phyloP scores from a whole-genome alignment of 2,797 vertebrate species.

The Orestias chungarensis region DNA sequence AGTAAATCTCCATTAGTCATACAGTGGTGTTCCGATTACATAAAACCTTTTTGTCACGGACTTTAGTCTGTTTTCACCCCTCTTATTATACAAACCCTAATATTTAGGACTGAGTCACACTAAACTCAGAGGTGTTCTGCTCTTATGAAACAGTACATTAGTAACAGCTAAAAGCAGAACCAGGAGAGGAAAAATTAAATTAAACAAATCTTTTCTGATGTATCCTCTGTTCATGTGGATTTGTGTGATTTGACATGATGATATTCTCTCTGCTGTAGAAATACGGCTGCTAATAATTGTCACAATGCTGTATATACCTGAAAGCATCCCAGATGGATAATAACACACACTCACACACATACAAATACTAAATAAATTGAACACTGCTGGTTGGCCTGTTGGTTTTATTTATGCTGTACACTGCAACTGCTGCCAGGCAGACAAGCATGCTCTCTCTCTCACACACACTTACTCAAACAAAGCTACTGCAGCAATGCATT shows the following conservation, averaged over 20 bases:
- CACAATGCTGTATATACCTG: constrained; percentile 42
- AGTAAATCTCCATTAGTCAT: background rate
- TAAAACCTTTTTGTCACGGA: background rate
- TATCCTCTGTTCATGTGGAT: constrained; percentile 14
- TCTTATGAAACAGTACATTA: background rate
- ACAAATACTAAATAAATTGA: constrained; percentile 21
- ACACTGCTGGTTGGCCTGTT: constrained; percentile 30
- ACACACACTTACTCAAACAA: background rate
- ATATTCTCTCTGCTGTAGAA: constrained; percentile 26
- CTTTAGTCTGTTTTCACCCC: background rate
- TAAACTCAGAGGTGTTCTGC: background rate
- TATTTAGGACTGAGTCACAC: background rate
- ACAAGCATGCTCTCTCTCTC: background rate
- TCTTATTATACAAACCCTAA: background rate
- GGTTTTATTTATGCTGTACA: constrained; percentile 31
- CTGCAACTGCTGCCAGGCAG: constrained; percentile 18
- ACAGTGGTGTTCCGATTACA: no score
- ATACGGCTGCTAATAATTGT: constrained; percentile 33
- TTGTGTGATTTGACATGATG: background rate
- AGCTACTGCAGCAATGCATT: constrained; percentile 38
- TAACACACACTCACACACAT: background rate
- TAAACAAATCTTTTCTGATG: background rate
- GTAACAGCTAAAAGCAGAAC: background rate
- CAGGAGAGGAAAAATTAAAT: background rate
- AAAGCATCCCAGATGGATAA: constrained; percentile 35